These are phyloP conservation scores for Peromyscus attwateri DNA, from an alignment of 2,797 vertebrate genomes.

Conservation along the genomic window DNA sequence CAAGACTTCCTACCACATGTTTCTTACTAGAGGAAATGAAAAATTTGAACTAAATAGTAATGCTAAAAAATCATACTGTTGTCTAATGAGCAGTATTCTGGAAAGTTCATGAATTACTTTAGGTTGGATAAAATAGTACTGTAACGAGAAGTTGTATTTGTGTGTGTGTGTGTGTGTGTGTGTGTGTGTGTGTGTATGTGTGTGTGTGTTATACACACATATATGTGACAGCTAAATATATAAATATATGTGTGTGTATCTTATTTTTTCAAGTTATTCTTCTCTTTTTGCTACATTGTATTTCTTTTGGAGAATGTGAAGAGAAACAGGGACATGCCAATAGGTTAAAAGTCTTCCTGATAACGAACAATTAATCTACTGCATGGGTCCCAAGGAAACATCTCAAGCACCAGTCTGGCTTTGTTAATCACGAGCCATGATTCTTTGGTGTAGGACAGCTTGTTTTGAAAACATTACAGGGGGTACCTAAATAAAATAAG, in stretches of 20 bases:
- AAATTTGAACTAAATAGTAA: conserved; percentile 11
- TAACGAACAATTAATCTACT: conserved; percentile 68
- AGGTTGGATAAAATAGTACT: conserved; percentile 29
- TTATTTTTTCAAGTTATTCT: conserved; percentile 34
- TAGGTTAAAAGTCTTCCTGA: conserved; percentile 74
- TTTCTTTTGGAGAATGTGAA: conserved; percentile 62
- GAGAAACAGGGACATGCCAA: conserved; percentile 67
- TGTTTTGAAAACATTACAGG: conserved; percentile 74
- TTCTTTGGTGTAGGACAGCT: conserved; percentile 50
- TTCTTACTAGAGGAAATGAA: conserved; percentile 50
- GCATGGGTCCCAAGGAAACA: conserved; percentile 54
- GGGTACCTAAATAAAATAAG: conserved; percentile 76
- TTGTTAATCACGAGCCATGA: conserved; percentile 71
- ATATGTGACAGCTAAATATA: background rate
- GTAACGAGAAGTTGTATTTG: conserved; percentile 18
- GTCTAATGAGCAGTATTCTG: background rate
- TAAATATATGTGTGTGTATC: background rate
- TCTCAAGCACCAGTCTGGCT: conserved; percentile 43
- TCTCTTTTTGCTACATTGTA: conserved; percentile 58
- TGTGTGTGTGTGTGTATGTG: background rate
- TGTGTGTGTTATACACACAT: too few species aligned
- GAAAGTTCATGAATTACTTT: conserved; percentile 55
- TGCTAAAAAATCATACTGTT: background rate
- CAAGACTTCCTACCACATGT: background rate
- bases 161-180: background rate